phyloP scores from a whole-genome alignment of 1,140 invertebrate genomes.

The Hylyphantes graminicola region DNA sequence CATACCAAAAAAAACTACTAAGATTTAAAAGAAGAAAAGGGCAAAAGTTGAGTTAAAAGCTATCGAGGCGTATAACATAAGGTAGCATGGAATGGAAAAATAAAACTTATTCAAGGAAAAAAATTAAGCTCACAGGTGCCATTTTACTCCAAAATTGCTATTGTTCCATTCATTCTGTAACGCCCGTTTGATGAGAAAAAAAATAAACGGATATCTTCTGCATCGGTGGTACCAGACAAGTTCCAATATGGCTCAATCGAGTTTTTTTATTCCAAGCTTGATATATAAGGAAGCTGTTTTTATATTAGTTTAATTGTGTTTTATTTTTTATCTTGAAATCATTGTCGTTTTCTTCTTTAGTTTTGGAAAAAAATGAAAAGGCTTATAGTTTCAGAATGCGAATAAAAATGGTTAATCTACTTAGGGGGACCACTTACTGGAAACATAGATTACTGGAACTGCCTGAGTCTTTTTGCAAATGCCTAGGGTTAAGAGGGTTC shows the following conservation, averaged over 20 bases:
- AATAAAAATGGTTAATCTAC: too few species aligned
- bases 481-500: too few species aligned
- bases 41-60: constrained; percentile 5
- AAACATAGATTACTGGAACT: too few species aligned
- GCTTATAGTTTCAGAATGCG: too few species aligned
- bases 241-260: constrained; percentile 35
- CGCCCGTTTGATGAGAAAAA: constrained; percentile 8
- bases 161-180: constrained; percentile 13
- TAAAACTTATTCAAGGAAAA: constrained; percentile 21
- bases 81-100: constrained; percentile 1
- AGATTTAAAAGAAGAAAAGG: constrained; percentile 10
- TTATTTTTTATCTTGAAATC: too few species aligned
- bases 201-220: constrained; percentile 21
- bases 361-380: too few species aligned
- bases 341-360: too few species aligned
- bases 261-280: background rate
- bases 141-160: constrained; percentile 41
- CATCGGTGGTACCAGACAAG: constrained; percentile 14
- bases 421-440: too few species aligned
- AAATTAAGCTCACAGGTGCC: constrained; percentile 30
- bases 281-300: too few species aligned
- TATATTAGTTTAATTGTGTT: too few species aligned
- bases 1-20: constrained; percentile 11
- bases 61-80: constrained; percentile 35
- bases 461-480: too few species aligned